Evolutionary conservation across 1,140 invertebrate species (phyloP).

Genomic region (Hycleus cichorii): DNA sequence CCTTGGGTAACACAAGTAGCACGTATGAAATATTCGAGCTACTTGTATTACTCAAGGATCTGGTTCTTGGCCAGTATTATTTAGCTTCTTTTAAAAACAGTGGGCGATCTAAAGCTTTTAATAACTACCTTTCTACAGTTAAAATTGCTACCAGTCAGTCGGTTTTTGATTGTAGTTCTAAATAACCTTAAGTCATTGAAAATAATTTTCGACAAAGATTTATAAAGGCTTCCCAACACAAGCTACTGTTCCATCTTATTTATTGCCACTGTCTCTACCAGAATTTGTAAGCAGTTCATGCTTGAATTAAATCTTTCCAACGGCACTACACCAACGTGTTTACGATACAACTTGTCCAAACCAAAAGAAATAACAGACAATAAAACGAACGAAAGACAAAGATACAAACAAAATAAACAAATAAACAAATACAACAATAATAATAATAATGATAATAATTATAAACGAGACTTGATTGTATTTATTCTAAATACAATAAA

Average conservation of each 20-base stretch:
- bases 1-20: slow-evolving; percentile 29
- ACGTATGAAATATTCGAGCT: slow-evolving; percentile 26
- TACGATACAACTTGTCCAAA: too few relatives aligned
- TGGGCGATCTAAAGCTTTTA: slow-evolving; percentile 27
- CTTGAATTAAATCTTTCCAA: too few relatives aligned
- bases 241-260: slow-evolving; percentile 7
- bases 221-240: slow-evolving; percentile 4
- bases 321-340: too few relatives aligned
- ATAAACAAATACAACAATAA: too few relatives aligned
- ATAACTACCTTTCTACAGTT: slow-evolving; percentile 23
- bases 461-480: too few relatives aligned
- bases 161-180: slow-evolving; percentile 6
- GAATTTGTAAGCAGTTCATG: slow-evolving; percentile 8
- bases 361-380: too few relatives aligned
- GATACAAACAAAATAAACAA: too few relatives aligned
- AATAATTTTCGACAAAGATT: slow-evolving; percentile 10
- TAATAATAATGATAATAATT: too few relatives aligned
- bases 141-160: slow-evolving; percentile 16
- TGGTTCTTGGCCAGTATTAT: slow-evolving; percentile 16
- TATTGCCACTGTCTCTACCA: slow-evolving; percentile 7
- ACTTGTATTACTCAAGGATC: slow-evolving; percentile 27
- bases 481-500: too few relatives aligned
- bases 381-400: too few relatives aligned
- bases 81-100: slow-evolving; percentile 23
- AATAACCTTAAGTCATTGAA: slow-evolving; percentile 9